A percentile compares a stretch with the other conserved stretches of the same genome.
These are phyloP conservation scores for Spinibarbus caldwelli DNA, from an alignment of 2,797 vertebrate species.

Conservation along the genomic window DNA sequence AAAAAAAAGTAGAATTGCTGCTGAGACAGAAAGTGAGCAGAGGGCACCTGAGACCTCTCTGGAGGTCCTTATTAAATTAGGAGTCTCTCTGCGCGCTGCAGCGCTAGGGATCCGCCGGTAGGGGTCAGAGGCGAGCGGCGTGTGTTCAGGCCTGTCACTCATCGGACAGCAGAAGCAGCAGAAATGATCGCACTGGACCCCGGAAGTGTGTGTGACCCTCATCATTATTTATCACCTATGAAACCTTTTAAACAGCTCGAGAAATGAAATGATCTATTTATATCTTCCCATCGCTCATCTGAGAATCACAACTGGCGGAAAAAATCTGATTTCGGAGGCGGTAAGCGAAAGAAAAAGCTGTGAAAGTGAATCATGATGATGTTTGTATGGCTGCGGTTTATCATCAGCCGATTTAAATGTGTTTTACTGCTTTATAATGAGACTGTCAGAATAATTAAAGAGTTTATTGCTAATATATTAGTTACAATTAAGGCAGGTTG, in stretches of 20 bases:
- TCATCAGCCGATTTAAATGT: neutral
- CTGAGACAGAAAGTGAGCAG: neutral
- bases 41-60: neutral
- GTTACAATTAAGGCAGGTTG: neutral
- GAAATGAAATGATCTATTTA: constrained; percentile 22
- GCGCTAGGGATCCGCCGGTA: neutral
- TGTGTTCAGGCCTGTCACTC: constrained; percentile 15
- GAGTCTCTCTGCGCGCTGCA: neutral
- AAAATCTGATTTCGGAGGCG: constrained; percentile 3
- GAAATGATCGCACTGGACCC: constrained; percentile 24
- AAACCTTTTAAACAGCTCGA: neutral
- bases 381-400: constrained; percentile 30
- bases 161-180: constrained; percentile 4
- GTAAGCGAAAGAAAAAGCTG: constrained; percentile 8
- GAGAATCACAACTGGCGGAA: neutral
- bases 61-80: constrained; percentile 14
- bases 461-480: neutral
- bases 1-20: neutral
- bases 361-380: neutral
- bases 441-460: neutral
- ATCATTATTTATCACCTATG: neutral
- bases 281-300: neutral
- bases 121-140: neutral
- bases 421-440: neutral
- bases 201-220: constrained; percentile 51